Base-by-base conservation (phyloP, 1,140 invertebrate species). In the Drosophila pruinosa region DNA sequence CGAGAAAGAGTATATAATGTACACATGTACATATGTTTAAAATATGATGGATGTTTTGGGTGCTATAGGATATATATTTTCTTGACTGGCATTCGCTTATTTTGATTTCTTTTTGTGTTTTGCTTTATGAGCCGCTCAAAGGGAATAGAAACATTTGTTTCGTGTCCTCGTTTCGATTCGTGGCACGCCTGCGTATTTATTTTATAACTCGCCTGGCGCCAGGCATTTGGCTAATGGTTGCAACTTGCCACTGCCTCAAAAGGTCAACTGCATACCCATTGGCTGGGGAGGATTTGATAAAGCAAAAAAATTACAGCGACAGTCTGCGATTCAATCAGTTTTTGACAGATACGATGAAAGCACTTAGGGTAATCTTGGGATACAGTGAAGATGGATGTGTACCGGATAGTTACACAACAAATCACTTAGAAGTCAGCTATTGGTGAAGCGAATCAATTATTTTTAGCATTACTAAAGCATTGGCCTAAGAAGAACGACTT, bases 171-270 rank as follows among this genome's bases (percentile, higher is more conserved):
- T 48, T 76, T 67, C 54, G 67, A 65, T 73, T 69, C 52, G 45
- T 21, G 64, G 56, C 81, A 73, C 81, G 72, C 73, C 81, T 38
- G 58, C 50, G 80, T 47, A 70, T 85, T 85, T 86, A 80, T 80
- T 85, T 85, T 80, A 86, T 85, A 83, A 75, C 76, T 79, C 26
- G 36, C 54, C 64, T 79, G 80, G 80, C 80, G 80, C 81, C 80
- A 86, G 76, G 56, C 72, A 75, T 85, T 85, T 74, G 53, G 65
- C 75, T 72, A 79, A 83, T 85, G 75, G 72, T 65, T 65, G 43
- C 50, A 64, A 38, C 59, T 28, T 31, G 39, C 34, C 22, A 17
- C 41, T 56, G 47, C 36, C 36, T 5, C 36, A 34, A 81, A 82
- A 82, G 79, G 78, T 82, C 78, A 82, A 82, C 72, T 82, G 78